These are phyloP conservation scores for Dicyrtoma fusca DNA, from an alignment of 2,888 invertebrate species.

Conservation along the genomic window DNA sequence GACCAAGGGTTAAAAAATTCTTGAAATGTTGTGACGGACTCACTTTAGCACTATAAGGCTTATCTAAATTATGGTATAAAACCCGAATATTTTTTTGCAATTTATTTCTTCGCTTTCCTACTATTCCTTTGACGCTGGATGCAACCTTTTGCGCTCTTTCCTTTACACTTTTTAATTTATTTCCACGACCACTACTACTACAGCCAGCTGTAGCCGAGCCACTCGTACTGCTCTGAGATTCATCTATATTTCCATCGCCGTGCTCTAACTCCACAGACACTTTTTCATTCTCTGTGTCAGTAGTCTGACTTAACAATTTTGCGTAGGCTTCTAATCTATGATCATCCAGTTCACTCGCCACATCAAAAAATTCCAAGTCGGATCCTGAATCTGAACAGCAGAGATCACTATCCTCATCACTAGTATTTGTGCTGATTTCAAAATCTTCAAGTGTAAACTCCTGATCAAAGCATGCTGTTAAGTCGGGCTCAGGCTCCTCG, in stretches of 20 bases:
- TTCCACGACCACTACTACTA: conserved; percentile 19
- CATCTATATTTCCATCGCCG: conserved; percentile 3
- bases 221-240: conserved; percentile 28
- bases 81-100: conserved; percentile 50
- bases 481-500: conserved; percentile 55
- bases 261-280: conserved; percentile 53
- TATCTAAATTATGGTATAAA: conserved; percentile 55
- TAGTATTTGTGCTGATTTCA: conserved; percentile 53
- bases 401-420: conserved; percentile 48
- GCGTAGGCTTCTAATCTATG: conserved; percentile 30
- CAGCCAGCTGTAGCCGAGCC: conserved; percentile 33
- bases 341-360: conserved; percentile 28
- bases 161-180: conserved; percentile 47
- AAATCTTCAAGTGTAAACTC: conserved; percentile 56
- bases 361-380: conserved; percentile 56
- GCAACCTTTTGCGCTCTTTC: conserved; percentile 52
- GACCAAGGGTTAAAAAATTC: conserved; percentile 55
- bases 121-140: conserved; percentile 51
- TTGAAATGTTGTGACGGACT: conserved; percentile 54
- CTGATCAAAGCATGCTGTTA: conserved; percentile 47
- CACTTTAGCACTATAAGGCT: conserved; percentile 54
- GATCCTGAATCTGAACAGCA: conserved; percentile 45
- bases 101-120: conserved; percentile 46
- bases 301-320: conserved; percentile 8
- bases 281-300: conserved; percentile 53